These are phyloP conservation scores for Parthenolecanium corni DNA, from an alignment of 2,888 invertebrate species.

Conservation along the genomic window DNA sequence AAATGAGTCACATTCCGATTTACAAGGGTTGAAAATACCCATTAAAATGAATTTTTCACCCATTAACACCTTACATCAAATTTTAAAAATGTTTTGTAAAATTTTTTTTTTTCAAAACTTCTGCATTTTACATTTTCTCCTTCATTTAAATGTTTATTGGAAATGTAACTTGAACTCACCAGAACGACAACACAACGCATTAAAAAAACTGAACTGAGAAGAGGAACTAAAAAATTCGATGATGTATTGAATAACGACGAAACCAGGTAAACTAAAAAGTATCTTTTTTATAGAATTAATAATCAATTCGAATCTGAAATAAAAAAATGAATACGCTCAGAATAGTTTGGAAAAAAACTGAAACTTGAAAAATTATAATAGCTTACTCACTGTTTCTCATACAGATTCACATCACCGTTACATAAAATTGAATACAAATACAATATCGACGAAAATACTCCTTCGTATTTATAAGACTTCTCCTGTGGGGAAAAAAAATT, in stretches of 20 bases:
- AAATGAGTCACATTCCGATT: too few relatives aligned
- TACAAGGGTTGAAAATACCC: too few relatives aligned
- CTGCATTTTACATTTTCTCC: too few relatives aligned
- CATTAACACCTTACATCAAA: too few relatives aligned
- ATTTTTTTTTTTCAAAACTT: too few relatives aligned
- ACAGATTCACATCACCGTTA: neutral
- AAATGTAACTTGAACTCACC: too few relatives aligned
- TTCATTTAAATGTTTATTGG: too few relatives aligned
- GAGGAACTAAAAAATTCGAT: neutral
- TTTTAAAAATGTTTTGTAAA: too few relatives aligned
- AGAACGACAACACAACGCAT: conserved; percentile 11
- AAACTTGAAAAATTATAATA: neutral
- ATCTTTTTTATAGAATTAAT: conserved; percentile 1
- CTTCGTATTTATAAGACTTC: conserved; percentile 1
- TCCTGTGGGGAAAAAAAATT: neutral
- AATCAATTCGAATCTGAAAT: neutral
- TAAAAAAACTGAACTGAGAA: neutral
- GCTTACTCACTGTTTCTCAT: conserved; percentile 7
- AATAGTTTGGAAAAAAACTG: neutral
- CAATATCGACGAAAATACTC: conserved; percentile 10
- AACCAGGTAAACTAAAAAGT: conserved; percentile 9
- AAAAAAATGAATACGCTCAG: too few relatives aligned
- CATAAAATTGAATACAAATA: conserved; percentile 10
- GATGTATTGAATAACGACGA: conserved; percentile 7
- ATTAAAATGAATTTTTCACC: too few relatives aligned